Conservation (phyloP, 2,888 invertebrate species). For the Eupithecia abbreviata region DNA sequence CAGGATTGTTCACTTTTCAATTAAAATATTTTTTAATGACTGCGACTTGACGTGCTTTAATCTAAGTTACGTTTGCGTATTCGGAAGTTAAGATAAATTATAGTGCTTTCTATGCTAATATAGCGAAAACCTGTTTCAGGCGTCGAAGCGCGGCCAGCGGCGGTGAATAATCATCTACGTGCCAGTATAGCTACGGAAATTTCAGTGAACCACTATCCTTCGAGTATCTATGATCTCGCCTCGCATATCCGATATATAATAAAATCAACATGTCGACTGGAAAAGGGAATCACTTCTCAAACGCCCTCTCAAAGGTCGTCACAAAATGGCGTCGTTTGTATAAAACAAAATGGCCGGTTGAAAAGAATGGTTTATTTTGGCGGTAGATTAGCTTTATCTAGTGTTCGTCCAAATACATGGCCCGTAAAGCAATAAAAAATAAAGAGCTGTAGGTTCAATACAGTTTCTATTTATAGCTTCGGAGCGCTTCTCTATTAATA, state of each 20-base stretch:
- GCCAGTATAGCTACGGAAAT: slow-evolving; percentile 4
- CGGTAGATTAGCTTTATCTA: neutral
- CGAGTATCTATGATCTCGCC: slow-evolving; percentile 21
- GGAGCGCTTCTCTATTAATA: neutral
- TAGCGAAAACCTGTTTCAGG: slow-evolving; percentile 49
- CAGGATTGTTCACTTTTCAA: too few relatives aligned
- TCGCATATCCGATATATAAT: slow-evolving; percentile 12
- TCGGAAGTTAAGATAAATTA: neutral
- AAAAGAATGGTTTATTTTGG: neutral
- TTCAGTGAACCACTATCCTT: neutral
- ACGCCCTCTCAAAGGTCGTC: neutral
- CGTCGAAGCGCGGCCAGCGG: slow-evolving; percentile 62
- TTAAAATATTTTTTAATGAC: too few relatives aligned
- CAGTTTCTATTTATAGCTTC: neutral
- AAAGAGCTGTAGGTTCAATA: neutral
- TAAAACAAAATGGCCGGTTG: slow-evolving; percentile 11
- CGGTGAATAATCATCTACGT: slow-evolving; percentile 50
- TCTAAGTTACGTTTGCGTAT: too few relatives aligned
- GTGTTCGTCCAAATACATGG: neutral
- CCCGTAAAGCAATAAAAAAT: neutral
- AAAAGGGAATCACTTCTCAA: neutral
- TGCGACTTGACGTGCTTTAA: too few relatives aligned
- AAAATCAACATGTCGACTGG: neutral
- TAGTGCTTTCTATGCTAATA: neutral
- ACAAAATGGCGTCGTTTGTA: slow-evolving; percentile 15